These are phyloP conservation scores for Myotis brandtii DNA, from an alignment of 2,113 vertebrate genomes.

Conservation along the genomic window DNA sequence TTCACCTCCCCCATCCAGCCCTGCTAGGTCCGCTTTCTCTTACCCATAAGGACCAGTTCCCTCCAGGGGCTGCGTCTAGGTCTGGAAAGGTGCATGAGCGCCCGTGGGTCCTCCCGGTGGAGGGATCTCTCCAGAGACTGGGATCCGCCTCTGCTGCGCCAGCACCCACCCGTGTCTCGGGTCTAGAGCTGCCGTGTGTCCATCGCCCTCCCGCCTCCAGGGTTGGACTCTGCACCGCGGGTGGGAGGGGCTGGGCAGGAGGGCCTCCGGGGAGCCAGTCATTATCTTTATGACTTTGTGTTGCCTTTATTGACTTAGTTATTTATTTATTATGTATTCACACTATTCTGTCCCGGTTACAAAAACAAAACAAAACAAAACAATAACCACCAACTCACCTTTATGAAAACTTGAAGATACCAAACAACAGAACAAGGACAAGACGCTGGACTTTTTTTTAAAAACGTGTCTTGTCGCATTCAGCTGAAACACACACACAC, in stretches of 20 bases:
- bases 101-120: neutral
- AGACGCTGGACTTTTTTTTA: neutral
- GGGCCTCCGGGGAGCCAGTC: rapidly evolving
- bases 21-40: neutral
- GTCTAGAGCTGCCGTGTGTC: neutral
- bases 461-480: neutral
- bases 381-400: neutral
- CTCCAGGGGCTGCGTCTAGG: neutral
- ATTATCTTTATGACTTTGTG: neutral
- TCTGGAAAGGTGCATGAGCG: neutral
- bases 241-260: neutral
- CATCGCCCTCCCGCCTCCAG: rapidly evolving
- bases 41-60: neutral
- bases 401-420: neutral
- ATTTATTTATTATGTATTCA: neutral
- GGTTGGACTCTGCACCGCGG: neutral
- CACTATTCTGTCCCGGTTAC: neutral
- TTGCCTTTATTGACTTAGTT: neutral
- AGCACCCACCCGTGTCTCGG: rapidly evolving
- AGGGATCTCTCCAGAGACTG: neutral
- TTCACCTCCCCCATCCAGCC: neutral
- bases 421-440: neutral
- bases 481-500: no score
- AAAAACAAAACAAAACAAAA: neutral
- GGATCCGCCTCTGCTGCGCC: rapidly evolving